Percentiles rank a stretch among this genome's conserved stretches.
These are phyloP conservation scores for Coremacera marginata DNA, from an alignment of 2,888 invertebrate species.

Conservation along the genomic window DNA sequence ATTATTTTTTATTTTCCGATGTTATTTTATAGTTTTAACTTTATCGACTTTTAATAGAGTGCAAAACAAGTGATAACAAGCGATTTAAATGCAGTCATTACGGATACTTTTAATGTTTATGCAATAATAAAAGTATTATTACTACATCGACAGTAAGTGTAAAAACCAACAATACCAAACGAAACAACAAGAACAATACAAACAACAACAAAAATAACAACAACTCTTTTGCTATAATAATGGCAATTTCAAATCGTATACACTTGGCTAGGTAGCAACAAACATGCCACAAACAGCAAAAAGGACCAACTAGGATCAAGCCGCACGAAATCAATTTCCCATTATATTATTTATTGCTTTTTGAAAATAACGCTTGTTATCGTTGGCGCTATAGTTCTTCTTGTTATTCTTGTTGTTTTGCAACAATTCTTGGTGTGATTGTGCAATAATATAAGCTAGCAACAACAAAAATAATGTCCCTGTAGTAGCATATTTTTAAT, in stretches of 20 bases:
- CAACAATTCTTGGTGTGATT: not conserved
- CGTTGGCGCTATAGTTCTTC: not conserved
- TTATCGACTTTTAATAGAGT: too few relatives aligned
- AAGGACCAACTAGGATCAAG: not conserved
- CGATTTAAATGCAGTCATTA: not conserved
- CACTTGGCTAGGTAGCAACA: not conserved
- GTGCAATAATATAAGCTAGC: not conserved
- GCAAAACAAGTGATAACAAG: too few relatives aligned
- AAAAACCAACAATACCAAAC: not conserved
- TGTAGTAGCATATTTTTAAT: not conserved
- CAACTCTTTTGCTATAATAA: not conserved
- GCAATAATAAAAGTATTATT: not conserved
- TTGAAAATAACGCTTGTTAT: not conserved
- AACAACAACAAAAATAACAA: not conserved
- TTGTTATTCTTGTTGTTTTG: not conserved
- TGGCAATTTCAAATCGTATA: not conserved
- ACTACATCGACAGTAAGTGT: not conserved
- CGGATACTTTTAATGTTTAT: not conserved
- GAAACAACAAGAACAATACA: not conserved
- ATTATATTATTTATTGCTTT: slow-evolving; percentile 26
- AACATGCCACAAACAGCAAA: not conserved
- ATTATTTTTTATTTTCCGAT: too few relatives aligned
- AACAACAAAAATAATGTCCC: not conserved
- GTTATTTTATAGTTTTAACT: too few relatives aligned
- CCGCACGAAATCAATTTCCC: slow-evolving; percentile 36